Evolutionary conservation across 2,113 vertebrate genomes (phyloP), one percentile per base, ranked within the genome.

Genomic region (Takifugu flavidus): DNA sequence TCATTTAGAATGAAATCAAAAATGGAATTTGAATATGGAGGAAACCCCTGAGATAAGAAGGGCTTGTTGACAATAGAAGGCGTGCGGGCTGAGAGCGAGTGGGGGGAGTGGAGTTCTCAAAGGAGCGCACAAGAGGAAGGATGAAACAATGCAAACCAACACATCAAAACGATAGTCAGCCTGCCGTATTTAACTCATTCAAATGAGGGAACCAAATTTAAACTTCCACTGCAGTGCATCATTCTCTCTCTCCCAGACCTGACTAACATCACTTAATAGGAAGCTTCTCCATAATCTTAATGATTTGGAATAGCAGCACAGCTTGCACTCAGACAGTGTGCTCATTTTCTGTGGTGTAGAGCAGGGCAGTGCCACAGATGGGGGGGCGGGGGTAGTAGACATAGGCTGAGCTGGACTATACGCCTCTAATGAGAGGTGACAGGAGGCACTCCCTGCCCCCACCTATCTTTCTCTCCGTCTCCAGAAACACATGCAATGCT

Each of bases 341-440:
- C 63, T 63, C 67, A 25, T 70, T 59, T 78, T 28, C 3, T 65
- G 29, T 44, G 27, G 56, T 76, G 75, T 56, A 65, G 65, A 62
- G 63, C 55, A 75, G 79, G 75, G 67, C 65, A 72, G 56, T 42
- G 60, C 68, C 68, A 78, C 72, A 79, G 72, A 78, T 57, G 3
- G 70, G 73, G 27, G 57, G 70, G 49, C 27, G 67, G 75, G 57
- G 62, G 67, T 10, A n/a, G 63, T 63, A 52, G 20, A 20, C 20
- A 20, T 67, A 15, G 57, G 75, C 52, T 27, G 46, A 74, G 78
- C 88, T 86, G 88, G 82, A 82, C 75, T 79, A 76, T 80, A 82
- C 53, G 75, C 77, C 72, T 64, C 79, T 89, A 88, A 88, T 85
- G 81, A 87, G 80, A 87, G 81, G 79, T 82, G 88, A 86, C 88